Conservation (phyloP, 2,888 invertebrate genomes). For the Diloba caeruleocephala region DNA sequence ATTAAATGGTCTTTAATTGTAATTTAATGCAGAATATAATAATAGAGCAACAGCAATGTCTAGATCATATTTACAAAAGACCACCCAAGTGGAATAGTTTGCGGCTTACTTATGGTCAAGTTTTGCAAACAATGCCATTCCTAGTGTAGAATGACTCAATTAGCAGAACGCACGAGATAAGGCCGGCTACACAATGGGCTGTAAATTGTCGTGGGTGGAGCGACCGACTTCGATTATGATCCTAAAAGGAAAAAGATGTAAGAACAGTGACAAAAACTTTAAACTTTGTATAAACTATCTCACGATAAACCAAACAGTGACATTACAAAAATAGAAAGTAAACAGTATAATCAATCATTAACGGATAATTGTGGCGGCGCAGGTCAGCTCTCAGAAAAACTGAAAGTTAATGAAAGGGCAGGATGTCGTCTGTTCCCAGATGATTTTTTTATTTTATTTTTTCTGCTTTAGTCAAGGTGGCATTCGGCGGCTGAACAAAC, state of each 20-base stretch:
- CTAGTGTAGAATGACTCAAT: constrained; percentile 85
- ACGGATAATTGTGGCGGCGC: constrained; percentile 72
- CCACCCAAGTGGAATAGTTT: constrained; percentile 78
- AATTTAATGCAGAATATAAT: constrained; percentile 20
- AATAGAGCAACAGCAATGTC: constrained; percentile 40
- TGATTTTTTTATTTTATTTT: constrained; percentile 68
- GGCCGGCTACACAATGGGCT: constrained; percentile 74
- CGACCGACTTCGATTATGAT: constrained; percentile 51
- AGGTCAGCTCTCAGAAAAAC: constrained; percentile 67
- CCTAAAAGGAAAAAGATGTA: constrained; percentile 41
- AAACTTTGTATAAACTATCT: constrained; percentile 52
- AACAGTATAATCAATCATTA: constrained; percentile 86
- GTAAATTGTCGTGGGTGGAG: constrained; percentile 72
- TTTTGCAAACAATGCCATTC: constrained; percentile 85
- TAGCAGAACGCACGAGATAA: constrained; percentile 80
- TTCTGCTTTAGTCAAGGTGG: constrained; percentile 71
- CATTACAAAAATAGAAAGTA: constrained; percentile 76
- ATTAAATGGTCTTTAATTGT: constrained; percentile 6
- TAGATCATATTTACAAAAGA: constrained; percentile 55
- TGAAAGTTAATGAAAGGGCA: constrained; percentile 78
- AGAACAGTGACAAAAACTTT: constrained; percentile 40
- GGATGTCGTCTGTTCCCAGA: constrained; percentile 79
- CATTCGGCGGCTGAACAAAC: constrained; percentile 81
- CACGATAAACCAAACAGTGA: constrained; percentile 73
- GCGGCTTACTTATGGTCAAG: constrained; percentile 75